phyloP scores from a whole-genome alignment of 2,113 vertebrate genomes.

The Sinocyclocheilus grahami region DNA sequence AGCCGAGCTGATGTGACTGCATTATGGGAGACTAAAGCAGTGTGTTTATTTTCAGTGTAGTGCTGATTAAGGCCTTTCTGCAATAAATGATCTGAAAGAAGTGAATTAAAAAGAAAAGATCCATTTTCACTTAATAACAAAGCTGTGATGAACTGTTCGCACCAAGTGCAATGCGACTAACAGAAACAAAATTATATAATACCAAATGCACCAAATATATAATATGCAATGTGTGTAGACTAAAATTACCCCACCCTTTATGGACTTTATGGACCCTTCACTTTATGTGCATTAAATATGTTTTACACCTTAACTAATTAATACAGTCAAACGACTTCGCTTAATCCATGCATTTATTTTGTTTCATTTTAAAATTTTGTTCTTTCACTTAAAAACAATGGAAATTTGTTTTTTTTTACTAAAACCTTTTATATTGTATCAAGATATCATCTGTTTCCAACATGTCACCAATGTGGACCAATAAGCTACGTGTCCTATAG shows the following conservation, averaged over 20 bases:
- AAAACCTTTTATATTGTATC: background rate
- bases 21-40: conserved; percentile 11
- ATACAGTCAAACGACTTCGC: background rate
- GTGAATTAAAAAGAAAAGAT: background rate
- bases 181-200: background rate
- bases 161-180: background rate
- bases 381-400: background rate
- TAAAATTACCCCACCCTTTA: background rate
- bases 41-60: background rate
- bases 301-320: background rate
- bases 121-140: background rate
- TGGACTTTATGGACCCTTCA: background rate
- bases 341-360: background rate
- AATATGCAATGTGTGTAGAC: no score
- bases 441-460: background rate
- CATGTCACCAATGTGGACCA: background rate
- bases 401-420: background rate
- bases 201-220: no score
- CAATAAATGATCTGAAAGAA: background rate
- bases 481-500: background rate
- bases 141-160: background rate
- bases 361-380: background rate
- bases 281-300: background rate
- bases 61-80: background rate
- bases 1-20: background rate